Evolutionary conservation across 2,113 vertebrate genomes (phyloP).

Genomic region (mouse (Mus musculus)): GRCm39 chr2:100424001-100424500

Average conservation of each 20-base stretch:
- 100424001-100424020: background rate
- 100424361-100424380: background rate
- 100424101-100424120: background rate
- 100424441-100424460: background rate
- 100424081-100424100: background rate
- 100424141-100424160: background rate
- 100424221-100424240: background rate
- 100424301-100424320: background rate
- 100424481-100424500: background rate
- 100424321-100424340: background rate
- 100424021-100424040: background rate
- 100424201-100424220: background rate
- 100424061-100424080: background rate
- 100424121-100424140: background rate
- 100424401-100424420: background rate
- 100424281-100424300: background rate
- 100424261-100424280: background rate
- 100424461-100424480: background rate
- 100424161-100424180: conserved; percentile 6
- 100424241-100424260: background rate
- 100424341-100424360: background rate
- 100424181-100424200: background rate
- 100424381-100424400: background rate
- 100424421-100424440: background rate
- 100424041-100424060: background rate